Base-by-base conservation (phyloP, 2,888 invertebrate species). In the Cloeon dipterum region DNA sequence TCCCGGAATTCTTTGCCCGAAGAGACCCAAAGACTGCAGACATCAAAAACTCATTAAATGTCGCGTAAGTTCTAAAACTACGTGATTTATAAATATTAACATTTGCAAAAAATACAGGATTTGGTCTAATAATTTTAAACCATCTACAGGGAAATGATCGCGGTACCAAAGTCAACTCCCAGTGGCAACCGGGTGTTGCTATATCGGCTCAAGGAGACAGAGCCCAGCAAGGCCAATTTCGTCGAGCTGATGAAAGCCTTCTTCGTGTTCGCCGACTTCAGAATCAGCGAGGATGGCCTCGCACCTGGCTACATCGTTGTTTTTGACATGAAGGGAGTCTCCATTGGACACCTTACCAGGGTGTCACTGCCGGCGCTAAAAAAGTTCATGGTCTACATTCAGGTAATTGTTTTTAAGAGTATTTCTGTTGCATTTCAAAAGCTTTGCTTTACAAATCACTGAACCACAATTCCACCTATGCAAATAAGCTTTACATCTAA, bases 241-340 rank as follows among this genome's bases (percentile, higher is more conserved):
- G 64, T 61, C 13, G 70, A 72, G 44, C 67, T 65, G 0, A 62
- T 72, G 21, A 64, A 69, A 36, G 65, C 70, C 0, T 74, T 75
- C 59, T 71, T 72, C 53, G 71, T 70, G 52, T 70, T 71, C 68
- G 69, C 69, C 51, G 72, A 72, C 47, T 71, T 72, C 48, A 58
- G 68, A 41, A 62, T 70, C 41, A 51, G 71, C 33, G 70, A 70
- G 0, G 71, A 70, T 45, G 71, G 72, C 47, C 53, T 61, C 34
- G 63, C 70, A 0, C 62, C 66, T 1, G 76, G 76, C 2, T 72
- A 72, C 47, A 60, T 72, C 37, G 68, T 72, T 20, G 61, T 72
- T 41, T 71, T 73, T 45, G 73, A 72, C 47, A 72, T 72, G 70
- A 70, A 68, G 51, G 68, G 70, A 14, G 65, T 70, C 43, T 63